These are phyloP conservation scores for Protodeltote pygarga DNA, from an alignment of 2,888 invertebrate genomes.

Conservation along the genomic window DNA sequence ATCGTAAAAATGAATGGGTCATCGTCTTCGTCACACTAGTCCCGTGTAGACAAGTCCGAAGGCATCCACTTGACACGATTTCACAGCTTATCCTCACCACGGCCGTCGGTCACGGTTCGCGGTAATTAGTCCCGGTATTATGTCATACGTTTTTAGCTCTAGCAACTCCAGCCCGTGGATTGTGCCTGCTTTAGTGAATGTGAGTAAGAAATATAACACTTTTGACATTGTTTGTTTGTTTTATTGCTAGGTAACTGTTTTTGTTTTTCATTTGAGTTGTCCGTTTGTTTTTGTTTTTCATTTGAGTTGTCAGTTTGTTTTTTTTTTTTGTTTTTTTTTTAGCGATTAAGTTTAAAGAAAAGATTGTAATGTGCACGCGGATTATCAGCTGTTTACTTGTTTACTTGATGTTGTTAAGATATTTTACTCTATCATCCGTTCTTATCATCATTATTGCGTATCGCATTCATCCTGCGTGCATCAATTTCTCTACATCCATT, in stretches of 20 bases:
- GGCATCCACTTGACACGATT: conserved; percentile 50
- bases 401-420: too few relatives aligned
- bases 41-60: conserved; percentile 34
- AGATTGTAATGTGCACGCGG: too few relatives aligned
- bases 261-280: not conserved
- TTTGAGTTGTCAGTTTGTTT: not conserved
- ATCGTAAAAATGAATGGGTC: conserved; percentile 20
- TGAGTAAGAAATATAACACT: conserved; percentile 34
- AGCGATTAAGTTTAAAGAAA: too few relatives aligned
- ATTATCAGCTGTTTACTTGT: too few relatives aligned
- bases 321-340: not conserved
- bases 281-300: not conserved
- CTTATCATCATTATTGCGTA: too few relatives aligned
- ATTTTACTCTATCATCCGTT: too few relatives aligned
- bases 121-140: conserved; percentile 43
- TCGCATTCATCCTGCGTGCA: too few relatives aligned
- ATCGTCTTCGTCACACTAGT: not conserved
- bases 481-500: too few relatives aligned
- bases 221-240: conserved; percentile 8
- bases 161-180: conserved; percentile 32
- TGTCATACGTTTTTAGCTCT: conserved; percentile 51
- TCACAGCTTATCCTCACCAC: conserved; percentile 41
- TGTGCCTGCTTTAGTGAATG: conserved; percentile 19
- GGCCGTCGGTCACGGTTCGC: conserved; percentile 44
- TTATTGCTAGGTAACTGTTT: not conserved